Base-by-base conservation (phyloP, 1,140 invertebrate genomes). In the Leptinotarsa defecta region DNA sequence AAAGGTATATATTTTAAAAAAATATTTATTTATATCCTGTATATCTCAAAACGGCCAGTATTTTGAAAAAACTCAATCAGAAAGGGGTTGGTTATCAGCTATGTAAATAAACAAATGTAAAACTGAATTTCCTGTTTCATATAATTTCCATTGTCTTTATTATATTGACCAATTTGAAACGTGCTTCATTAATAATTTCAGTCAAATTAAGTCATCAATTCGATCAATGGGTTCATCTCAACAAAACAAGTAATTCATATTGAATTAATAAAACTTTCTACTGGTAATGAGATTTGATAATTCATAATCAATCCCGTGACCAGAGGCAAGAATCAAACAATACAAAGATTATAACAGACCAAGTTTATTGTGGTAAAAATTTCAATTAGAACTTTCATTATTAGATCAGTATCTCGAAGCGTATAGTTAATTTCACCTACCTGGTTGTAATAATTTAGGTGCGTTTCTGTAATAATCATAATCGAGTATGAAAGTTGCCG, bases 211-310 rank as follows among this genome's bases (percentile, higher is more conserved):
- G 20, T 62, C 15, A 62, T 20, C 61, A 62, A 62, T 20, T 20
- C 17, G 17, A 62, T n/a, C 17, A n/a, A 62, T 62, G 61, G 17
- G 61, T 20, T 62, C 61, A 20, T 20, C 61, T 62, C 63, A 65
- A 65, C 64, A 65, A 27, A 65, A 24, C 20, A 15, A 65, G 27
- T 65, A 65, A 65, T 24, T 65, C 20, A 65, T 13, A 13, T 65
- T 13, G 64, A 65, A 65, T 65, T 65, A 43, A 65, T 65, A n/a
- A 34, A 65, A 65, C 64, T 65, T 65, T 65, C 64, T 65, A 65
- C 20, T 17, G 19, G 15, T 20, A 65, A 65, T 65, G 64, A n/a
- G 64, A 15, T 13, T 65, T 27, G 24, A 27, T 65, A 20, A 34
- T 24, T 65, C 15, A 34, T 34, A 65, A 65, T 22, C 27, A 20